Conservation (phyloP, 2,888 invertebrate species). For the Tipula confusa region DNA sequence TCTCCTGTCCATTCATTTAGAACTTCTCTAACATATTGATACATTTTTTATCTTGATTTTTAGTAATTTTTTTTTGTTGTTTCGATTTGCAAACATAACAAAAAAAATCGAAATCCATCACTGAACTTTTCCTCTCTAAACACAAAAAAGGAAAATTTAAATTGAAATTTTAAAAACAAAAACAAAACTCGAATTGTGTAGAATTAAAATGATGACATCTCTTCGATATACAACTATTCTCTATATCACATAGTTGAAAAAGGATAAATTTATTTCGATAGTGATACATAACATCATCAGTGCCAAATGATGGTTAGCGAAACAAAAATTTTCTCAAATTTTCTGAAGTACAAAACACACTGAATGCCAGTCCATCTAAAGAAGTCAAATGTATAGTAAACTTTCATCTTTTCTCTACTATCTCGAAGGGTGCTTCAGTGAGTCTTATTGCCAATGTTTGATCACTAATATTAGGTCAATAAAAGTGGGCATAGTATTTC, state of each 20-base stretch:
- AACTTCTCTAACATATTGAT: too few species aligned
- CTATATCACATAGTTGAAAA: neutral
- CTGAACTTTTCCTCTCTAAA: neutral
- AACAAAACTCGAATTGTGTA: neutral
- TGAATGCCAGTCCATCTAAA: too few species aligned
- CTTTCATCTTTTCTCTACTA: too few species aligned
- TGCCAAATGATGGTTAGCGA: neutral
- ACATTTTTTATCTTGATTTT: neutral
- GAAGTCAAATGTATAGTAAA: too few species aligned
- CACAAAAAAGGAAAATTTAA: neutral
- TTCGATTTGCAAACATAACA: neutral
- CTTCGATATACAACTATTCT: neutral
- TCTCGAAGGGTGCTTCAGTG: too few species aligned
- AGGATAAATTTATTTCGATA: neutral
- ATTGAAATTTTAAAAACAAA: neutral
- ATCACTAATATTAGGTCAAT: too few species aligned
- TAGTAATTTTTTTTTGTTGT: neutral
- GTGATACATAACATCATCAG: conserved; percentile 12
- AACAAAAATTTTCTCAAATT: neutral
- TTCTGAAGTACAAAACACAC: too few species aligned
- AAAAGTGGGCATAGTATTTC: too few species aligned
- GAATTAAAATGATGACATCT: conserved; percentile 25
- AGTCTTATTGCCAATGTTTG: too few species aligned
- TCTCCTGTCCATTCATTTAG: neutral
- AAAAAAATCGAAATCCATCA: neutral